phyloP scores from a whole-genome alignment of 2,888 invertebrate genomes.

The Sarcophaga carnaria region DNA sequence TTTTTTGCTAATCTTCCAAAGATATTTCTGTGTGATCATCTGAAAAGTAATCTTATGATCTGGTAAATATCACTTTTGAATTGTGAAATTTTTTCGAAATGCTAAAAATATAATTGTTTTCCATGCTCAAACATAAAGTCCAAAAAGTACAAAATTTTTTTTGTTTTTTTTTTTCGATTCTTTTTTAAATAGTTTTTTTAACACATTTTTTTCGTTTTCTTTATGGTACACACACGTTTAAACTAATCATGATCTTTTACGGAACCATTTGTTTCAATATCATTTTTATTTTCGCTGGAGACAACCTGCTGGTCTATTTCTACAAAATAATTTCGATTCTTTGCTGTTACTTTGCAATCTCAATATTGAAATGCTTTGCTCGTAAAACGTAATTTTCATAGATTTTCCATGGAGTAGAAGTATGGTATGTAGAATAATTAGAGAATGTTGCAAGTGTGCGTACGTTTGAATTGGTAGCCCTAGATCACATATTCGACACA shows the following conservation, averaged over 20 bases:
- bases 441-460: constrained; percentile 23
- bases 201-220: not conserved
- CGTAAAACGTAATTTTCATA: constrained; percentile 10
- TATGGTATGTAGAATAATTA: too few species aligned
- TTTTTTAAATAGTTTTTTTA: too few species aligned
- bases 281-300: constrained; percentile 65
- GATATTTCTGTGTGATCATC: not conserved
- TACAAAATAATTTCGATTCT: constrained; percentile 45
- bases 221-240: not conserved
- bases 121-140: not conserved
- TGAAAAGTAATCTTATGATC: not conserved
- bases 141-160: too few species aligned
- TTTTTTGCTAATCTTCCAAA: not conserved
- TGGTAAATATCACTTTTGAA: constrained; percentile 20
- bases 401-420: constrained; percentile 7
- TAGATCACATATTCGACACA: constrained; percentile 63
- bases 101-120: constrained; percentile 29
- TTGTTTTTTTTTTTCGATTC: too few species aligned
- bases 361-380: constrained; percentile 33
- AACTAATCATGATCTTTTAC: not conserved
- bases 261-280: not conserved
- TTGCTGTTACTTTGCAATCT: constrained; percentile 42
- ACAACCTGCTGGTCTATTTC: constrained; percentile 78
- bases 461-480: constrained; percentile 10
- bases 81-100: constrained; percentile 31